A percentile compares a stretch with the other conserved stretches of the same genome.
Conservation (phyloP, 1,140 invertebrate genomes). For the Lepidostoma basale region DNA sequence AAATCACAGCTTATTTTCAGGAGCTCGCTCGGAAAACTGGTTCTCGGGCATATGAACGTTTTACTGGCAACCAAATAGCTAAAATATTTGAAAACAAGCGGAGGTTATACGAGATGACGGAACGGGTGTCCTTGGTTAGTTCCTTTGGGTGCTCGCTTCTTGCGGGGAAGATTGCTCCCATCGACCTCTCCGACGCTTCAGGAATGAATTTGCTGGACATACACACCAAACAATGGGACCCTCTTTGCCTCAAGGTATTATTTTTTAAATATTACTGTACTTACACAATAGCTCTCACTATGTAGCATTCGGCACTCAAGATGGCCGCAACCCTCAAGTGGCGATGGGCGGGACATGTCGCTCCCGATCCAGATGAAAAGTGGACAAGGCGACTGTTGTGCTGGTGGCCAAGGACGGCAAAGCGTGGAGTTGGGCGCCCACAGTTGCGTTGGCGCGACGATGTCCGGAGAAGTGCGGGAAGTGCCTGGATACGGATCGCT, state of each 20-base stretch:
- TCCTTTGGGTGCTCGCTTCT: conserved; percentile 90
- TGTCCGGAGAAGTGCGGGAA: too few relatives aligned
- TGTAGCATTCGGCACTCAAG: too few relatives aligned
- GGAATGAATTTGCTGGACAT: conserved; percentile 97
- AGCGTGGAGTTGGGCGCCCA: too few relatives aligned
- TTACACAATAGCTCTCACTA: too few relatives aligned
- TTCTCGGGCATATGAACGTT: conserved; percentile 90
- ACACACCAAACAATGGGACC: conserved; percentile 76
- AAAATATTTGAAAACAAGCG: conserved; percentile 80
- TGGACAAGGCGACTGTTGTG: too few relatives aligned
- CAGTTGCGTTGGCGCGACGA: too few relatives aligned
- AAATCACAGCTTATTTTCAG: conserved; percentile 57
- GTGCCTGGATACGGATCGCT: too few relatives aligned
- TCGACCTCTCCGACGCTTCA: conserved; percentile 91
- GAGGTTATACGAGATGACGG: conserved; percentile 80
- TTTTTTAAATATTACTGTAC: too few relatives aligned
- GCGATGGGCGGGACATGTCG: too few relatives aligned
- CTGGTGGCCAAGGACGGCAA: too few relatives aligned
- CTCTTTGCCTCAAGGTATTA: conserved; percentile 72
- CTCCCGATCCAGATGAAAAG: too few relatives aligned
- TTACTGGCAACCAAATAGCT: conserved; percentile 91
- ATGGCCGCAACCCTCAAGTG: too few relatives aligned
- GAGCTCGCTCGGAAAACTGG: conserved; percentile 87
- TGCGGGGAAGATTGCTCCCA: conserved; percentile 86
- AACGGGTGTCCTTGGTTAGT: conserved; percentile 91